A percentile compares a stretch with the other conserved stretches of the same genome.
Evolutionary conservation across 2,888 invertebrate species (phyloP).

Genomic region (Exephanes ischioxanthus): DNA sequence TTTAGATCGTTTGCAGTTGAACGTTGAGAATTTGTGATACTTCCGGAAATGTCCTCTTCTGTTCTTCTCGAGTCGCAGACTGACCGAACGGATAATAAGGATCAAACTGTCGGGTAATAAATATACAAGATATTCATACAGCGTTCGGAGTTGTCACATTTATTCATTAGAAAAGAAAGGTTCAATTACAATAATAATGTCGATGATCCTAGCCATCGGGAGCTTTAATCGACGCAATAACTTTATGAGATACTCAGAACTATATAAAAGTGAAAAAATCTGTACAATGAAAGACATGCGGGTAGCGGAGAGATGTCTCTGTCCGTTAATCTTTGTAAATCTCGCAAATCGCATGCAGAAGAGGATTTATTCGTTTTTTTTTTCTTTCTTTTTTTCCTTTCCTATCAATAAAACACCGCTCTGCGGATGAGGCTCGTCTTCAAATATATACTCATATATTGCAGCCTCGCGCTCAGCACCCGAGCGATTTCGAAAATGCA

Average conservation of each 20-base stretch:
- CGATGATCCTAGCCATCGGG: conserved; percentile 79
- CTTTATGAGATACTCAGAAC: conserved; percentile 75
- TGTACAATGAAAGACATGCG: conserved; percentile 85
- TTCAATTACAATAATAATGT: conserved; percentile 84
- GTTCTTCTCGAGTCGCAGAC: not conserved
- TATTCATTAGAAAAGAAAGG: conserved; percentile 83
- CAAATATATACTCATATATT: conserved; percentile 62
- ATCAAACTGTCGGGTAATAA: conserved; percentile 32
- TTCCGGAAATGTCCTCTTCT: not conserved
- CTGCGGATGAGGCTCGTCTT: conserved; percentile 64
- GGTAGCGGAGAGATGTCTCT: conserved; percentile 85
- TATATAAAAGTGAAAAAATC: conserved; percentile 85
- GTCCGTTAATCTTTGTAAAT: conserved; percentile 74
- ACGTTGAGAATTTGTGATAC: not conserved
- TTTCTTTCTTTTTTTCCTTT: conserved; percentile 45
- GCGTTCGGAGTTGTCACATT: conserved; percentile 84
- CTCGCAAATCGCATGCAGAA: conserved; percentile 63
- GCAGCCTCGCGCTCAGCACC: conserved; percentile 69
- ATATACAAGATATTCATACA: conserved; percentile 60
- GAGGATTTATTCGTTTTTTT: conserved; percentile 51
- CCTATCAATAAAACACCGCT: conserved; percentile 56
- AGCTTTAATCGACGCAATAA: conserved; percentile 79
- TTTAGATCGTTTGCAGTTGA: not conserved
- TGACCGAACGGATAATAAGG: not conserved
- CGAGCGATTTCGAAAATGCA: conserved; percentile 68